Evolutionary conservation across 2,888 invertebrate genomes (phyloP).

Genomic region (Dermolepida albohirtum): DNA sequence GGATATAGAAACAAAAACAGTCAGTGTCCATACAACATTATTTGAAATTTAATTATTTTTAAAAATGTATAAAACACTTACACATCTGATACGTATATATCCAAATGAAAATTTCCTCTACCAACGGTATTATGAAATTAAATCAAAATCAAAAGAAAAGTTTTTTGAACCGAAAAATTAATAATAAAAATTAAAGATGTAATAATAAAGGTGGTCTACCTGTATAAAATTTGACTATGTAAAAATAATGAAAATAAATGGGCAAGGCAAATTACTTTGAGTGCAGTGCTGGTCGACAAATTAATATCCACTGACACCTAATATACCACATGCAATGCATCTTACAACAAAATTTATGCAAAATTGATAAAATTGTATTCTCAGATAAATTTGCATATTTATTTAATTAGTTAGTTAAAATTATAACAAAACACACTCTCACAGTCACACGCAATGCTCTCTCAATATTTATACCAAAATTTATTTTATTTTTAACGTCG

Average conservation of each 20-base stretch:
- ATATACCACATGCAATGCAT: constrained; percentile 64
- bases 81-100: constrained; percentile 32
- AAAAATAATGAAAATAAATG: constrained; percentile 35
- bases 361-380: constrained; percentile 23
- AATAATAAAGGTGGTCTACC: constrained; percentile 49
- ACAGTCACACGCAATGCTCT: constrained; percentile 41
- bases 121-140: constrained; percentile 46
- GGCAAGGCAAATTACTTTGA: constrained; percentile 52
- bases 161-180: constrained; percentile 32
- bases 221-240: constrained; percentile 45
- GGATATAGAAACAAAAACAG: too few relatives aligned
- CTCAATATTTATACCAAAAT: constrained; percentile 18
- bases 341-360: constrained; percentile 44
- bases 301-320: constrained; percentile 65
- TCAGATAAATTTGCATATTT: constrained; percentile 14
- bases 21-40: constrained; percentile 13
- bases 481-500: constrained; percentile 15
- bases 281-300: constrained; percentile 66
- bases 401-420: constrained; percentile 28
- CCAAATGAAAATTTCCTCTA: constrained; percentile 50
- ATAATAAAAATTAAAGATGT: constrained; percentile 46
- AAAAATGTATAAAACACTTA: constrained; percentile 44
- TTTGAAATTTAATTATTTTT: constrained; percentile 18
- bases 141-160: constrained; percentile 23
- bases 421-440: constrained; percentile 42